Conservation (phyloP, 2,797 vertebrate genomes). For the Onychomys arenicola region DNA sequence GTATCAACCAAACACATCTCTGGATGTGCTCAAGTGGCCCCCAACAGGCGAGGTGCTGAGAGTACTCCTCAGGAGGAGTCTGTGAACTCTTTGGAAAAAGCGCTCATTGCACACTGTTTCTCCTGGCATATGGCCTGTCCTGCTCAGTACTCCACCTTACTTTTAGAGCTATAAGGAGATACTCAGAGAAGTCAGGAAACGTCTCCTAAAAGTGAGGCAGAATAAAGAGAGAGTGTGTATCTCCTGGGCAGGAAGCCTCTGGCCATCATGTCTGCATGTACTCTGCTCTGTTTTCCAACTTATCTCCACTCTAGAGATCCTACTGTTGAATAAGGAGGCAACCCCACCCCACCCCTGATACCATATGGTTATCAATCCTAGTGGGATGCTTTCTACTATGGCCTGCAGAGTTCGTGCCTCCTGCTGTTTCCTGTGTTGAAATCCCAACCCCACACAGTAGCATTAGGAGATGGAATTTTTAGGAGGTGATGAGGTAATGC, state of each 20-base stretch:
- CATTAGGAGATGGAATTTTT: background rate
- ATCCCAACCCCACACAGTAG: background rate
- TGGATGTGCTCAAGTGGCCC: background rate
- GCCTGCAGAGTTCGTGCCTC: background rate
- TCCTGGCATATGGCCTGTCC: background rate
- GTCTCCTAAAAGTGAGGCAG: background rate
- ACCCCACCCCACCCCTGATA: background rate
- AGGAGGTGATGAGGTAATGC: background rate
- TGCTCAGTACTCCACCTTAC: background rate
- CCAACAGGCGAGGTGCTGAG: fast-evolving
- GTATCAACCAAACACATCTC: background rate
- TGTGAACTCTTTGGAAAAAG: background rate
- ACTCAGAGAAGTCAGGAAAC: background rate
- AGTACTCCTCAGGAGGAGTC: background rate
- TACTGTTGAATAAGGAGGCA: background rate
- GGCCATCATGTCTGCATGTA: fast-evolving
- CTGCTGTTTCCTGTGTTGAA: background rate
- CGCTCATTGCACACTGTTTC: fast-evolving
- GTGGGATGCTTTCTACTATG: background rate
- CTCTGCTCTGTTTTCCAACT: background rate
- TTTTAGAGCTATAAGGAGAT: background rate
- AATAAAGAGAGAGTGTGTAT: background rate
- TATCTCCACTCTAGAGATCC: background rate
- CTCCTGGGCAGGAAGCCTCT: no score
- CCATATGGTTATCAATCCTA: fast-evolving